Evolutionary conservation across 2,888 invertebrate genomes (phyloP).

Genomic region (Erpobdella octoculata): DNA sequence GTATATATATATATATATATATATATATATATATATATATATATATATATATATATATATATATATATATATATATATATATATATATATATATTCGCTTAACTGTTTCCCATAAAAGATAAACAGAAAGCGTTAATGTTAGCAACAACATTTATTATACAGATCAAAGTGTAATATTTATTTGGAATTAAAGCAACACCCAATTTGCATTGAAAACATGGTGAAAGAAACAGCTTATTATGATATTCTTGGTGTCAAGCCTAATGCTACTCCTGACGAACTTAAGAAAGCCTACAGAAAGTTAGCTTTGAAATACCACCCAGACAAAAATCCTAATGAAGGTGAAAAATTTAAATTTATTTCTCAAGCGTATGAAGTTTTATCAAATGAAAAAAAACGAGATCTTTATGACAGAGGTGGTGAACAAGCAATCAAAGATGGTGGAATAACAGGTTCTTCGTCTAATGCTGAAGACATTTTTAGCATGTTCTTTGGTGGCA

Average conservation of each 20-base stretch:
- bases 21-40: too few relatives aligned
- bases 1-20: too few relatives aligned
- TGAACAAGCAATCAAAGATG: slow-evolving; percentile 89
- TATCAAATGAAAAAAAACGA: slow-evolving; percentile 87
- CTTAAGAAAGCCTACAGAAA: slow-evolving; percentile 93
- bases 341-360: slow-evolving; percentile 90
- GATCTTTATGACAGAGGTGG: slow-evolving; percentile 86
- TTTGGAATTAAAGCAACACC: too few relatives aligned
- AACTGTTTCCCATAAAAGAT: too few relatives aligned
- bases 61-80: too few relatives aligned
- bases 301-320: slow-evolving; percentile 89
- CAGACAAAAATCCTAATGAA: slow-evolving; percentile 94
- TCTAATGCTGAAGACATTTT: slow-evolving; percentile 95
- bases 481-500: slow-evolving; percentile 87
- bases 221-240: slow-evolving; percentile 95
- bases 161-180: too few relatives aligned
- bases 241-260: slow-evolving; percentile 84
- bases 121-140: too few relatives aligned
- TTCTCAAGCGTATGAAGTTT: slow-evolving; percentile 91
- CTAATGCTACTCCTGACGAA: slow-evolving; percentile 75
- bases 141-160: too few relatives aligned
- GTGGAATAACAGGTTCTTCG: slow-evolving; percentile 58
- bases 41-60: too few relatives aligned
- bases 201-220: too few relatives aligned
- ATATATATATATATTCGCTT: too few relatives aligned